Percentiles rank a stretch among this genome's conserved stretches.
These are phyloP conservation scores for Drosophila watanabei DNA, from an alignment of 1,140 invertebrate species.

Conservation along the genomic window DNA sequence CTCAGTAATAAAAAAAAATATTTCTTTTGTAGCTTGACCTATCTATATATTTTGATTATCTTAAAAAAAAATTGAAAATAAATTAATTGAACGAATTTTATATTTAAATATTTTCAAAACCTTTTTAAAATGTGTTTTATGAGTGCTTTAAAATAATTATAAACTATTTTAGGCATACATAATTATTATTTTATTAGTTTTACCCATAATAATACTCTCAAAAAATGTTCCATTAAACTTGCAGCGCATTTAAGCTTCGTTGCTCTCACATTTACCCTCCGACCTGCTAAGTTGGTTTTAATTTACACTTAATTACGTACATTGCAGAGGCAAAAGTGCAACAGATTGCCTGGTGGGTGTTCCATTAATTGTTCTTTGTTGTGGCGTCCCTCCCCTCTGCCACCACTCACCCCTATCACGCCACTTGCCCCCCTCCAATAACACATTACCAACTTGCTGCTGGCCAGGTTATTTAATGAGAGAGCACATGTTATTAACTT, in stretches of 20 bases:
- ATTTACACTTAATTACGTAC: constrained; percentile 69
- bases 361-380: constrained; percentile 57
- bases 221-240: neutral
- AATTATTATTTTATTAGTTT: neutral
- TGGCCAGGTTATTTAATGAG: constrained; percentile 50
- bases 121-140: too few species aligned
- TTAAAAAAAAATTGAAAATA: neutral
- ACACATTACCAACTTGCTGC: constrained; percentile 25
- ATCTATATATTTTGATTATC: too few species aligned
- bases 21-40: too few species aligned
- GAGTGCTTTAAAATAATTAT: neutral
- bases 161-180: too few species aligned
- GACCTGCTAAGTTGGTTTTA: constrained; percentile 50
- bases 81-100: neutral
- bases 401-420: neutral
- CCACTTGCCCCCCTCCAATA: neutral
- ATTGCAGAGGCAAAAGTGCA: constrained; percentile 42
- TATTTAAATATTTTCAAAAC: too few species aligned
- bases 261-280: neutral
- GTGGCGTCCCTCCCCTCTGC: constrained; percentile 3
- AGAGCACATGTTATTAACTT: constrained; percentile 56
- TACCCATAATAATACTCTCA: neutral
- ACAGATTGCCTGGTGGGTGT: constrained; percentile 52
- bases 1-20: too few species aligned
- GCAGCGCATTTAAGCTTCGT: constrained; percentile 15